Evolutionary conservation across 2,113 vertebrate genomes (phyloP).

Genomic region (Chloebia gouldiae): DNA sequence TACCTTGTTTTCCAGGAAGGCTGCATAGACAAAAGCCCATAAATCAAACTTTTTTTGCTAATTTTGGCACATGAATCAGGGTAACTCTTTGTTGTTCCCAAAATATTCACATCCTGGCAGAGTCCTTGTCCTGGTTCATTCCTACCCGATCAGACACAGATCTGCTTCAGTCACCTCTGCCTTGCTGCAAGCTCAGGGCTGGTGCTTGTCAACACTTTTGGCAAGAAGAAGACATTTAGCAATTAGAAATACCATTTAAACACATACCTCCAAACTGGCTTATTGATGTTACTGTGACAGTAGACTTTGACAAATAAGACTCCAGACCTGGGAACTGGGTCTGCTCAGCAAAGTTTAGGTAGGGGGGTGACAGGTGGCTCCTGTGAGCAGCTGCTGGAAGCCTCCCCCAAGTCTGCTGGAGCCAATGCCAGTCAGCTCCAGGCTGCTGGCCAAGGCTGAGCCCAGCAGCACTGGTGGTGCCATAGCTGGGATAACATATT

Average conservation of each 20-base stretch:
- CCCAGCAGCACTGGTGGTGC: not conserved
- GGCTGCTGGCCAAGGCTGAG: not conserved
- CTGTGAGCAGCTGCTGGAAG: not conserved
- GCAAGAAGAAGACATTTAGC: not conserved
- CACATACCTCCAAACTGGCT: not conserved
- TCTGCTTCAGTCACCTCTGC: not conserved
- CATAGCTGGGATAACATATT: not conserved
- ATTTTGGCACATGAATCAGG: not conserved
- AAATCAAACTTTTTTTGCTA: not conserved
- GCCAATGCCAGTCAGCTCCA: not conserved
- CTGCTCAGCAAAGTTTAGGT: not conserved
- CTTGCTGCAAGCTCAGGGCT: not conserved
- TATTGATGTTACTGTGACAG: not conserved
- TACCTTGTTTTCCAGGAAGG: not conserved
- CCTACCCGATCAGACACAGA: not conserved
- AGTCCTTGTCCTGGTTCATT: not conserved
- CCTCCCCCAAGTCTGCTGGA: fast-evolving
- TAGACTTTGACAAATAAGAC: not conserved
- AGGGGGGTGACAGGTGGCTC: not conserved
- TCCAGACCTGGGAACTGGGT: not conserved
- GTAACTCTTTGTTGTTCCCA: not conserved
- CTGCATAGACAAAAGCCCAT: not conserved
- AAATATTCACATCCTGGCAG: not conserved
- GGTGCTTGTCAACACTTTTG: not conserved
- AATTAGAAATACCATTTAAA: not conserved